A percentile compares a stretch with the other conserved stretches of the same genome.
These are phyloP conservation scores for Myiozetetes cayanensis DNA, from an alignment of 2,113 vertebrate genomes.

Conservation along the genomic window DNA sequence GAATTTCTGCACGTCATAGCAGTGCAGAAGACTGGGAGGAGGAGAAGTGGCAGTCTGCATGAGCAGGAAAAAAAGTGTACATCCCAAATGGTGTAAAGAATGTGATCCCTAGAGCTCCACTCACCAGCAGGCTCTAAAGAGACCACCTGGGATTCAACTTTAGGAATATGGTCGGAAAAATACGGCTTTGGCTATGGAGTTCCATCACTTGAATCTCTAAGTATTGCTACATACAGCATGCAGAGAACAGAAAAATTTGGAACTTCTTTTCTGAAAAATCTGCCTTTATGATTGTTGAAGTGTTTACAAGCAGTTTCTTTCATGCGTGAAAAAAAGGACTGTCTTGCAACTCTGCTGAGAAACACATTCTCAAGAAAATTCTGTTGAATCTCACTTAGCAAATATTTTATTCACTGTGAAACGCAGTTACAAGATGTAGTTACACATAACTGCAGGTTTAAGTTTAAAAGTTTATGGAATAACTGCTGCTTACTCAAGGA, in stretches of 20 bases:
- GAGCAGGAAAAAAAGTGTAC: not conserved
- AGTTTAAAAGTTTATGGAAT: not conserved
- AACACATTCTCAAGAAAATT: not conserved
- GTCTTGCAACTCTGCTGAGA: not conserved
- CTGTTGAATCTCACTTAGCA: not conserved
- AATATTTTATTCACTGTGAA: slow-evolving; percentile 25
- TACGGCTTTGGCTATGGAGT: not conserved
- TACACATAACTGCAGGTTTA: not conserved
- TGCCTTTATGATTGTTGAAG: not conserved
- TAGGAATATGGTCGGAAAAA: not conserved
- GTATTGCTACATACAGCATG: not conserved
- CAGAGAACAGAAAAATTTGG: not conserved
- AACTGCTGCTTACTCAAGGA: not conserved
- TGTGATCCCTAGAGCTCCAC: not conserved
- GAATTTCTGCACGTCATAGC: slow-evolving; percentile 41
- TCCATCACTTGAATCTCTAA: not conserved
- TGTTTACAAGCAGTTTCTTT: not conserved
- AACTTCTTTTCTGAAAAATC: not conserved
- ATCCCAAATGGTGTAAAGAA: not conserved
- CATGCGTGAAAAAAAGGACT: not conserved
- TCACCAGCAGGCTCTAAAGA: not conserved
- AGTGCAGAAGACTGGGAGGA: not conserved
- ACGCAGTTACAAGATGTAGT: not conserved
- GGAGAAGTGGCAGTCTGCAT: not conserved
- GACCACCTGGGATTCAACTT: not conserved